Percentiles rank a stretch among this genome's conserved stretches.
Evolutionary conservation across 2,113 vertebrate species (phyloP).

Genomic region (Stomatorhinus ivindoensis): DNA sequence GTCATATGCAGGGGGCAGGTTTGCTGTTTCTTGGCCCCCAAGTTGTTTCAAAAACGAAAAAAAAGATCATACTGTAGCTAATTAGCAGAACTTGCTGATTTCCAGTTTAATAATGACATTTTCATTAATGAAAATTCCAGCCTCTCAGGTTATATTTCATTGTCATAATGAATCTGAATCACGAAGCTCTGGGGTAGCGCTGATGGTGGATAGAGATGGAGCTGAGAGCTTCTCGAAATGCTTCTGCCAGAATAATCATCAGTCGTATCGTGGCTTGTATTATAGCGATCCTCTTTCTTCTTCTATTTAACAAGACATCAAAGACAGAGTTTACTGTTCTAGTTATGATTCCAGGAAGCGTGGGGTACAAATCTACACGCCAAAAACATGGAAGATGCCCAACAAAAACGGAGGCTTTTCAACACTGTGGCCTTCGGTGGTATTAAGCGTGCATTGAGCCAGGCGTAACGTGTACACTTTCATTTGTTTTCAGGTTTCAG

Average conservation of each 20-base stretch:
- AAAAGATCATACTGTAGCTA: neutral
- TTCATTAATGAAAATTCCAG: constrained; percentile 19
- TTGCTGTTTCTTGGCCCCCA: neutral
- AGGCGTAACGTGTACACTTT: constrained; percentile 19
- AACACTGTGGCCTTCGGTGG: constrained; percentile 21
- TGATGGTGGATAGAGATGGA: neutral
- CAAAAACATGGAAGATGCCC: constrained; percentile 8
- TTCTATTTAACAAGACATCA: neutral
- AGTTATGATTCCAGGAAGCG: constrained; percentile 6
- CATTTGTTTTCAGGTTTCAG: constrained; percentile 17
- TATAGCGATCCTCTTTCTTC: neutral
- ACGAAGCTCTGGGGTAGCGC: neutral
- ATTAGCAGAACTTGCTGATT: neutral
- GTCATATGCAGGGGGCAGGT: neutral
- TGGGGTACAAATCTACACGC: neutral
- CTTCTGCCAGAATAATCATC: constrained; percentile 23
- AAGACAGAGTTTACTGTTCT: neutral
- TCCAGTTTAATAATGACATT: neutral
- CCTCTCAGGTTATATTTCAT: constrained; percentile 25
- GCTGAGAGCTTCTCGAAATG: neutral
- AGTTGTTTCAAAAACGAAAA: neutral
- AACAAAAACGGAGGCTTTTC: constrained; percentile 15
- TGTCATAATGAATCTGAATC: constrained; percentile 15
- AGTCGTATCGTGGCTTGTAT: neutral
- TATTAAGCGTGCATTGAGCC: constrained; percentile 17